Evolutionary conservation across 2,113 vertebrate genomes (phyloP).

Genomic region (Hyaena hyaena): DNA sequence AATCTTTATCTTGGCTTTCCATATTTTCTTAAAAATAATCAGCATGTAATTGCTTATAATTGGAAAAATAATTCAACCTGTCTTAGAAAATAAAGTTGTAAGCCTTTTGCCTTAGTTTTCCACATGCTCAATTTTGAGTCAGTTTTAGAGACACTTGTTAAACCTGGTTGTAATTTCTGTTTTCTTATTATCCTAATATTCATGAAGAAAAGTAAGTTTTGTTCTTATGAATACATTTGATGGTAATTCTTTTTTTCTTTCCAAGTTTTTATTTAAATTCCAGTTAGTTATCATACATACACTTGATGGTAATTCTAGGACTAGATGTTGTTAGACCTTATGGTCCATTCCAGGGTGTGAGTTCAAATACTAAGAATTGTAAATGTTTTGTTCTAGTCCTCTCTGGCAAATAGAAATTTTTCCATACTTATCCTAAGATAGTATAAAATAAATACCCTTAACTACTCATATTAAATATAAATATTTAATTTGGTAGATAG

Average conservation of each 20-base stretch:
- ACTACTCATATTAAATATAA: neutral
- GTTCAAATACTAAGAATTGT: neutral
- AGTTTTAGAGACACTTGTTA: neutral
- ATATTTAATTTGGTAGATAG: neutral
- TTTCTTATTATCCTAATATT: neutral
- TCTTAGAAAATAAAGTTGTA: neutral
- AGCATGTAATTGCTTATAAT: conserved; percentile 29
- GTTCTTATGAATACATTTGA: neutral
- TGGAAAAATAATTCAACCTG: neutral
- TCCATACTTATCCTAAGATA: neutral
- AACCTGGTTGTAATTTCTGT: neutral
- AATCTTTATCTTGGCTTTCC: neutral
- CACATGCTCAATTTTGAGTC: neutral
- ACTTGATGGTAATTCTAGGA: neutral
- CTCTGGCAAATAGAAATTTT: neutral
- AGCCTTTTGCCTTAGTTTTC: neutral
- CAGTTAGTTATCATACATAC: neutral
- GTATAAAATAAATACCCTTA: neutral
- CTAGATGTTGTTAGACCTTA: neutral
- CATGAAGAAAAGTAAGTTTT: neutral
- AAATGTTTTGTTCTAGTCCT: neutral
- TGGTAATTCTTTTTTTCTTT: neutral
- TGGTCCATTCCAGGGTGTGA: neutral
- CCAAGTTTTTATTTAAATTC: neutral
- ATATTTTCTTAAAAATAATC: neutral